Evolutionary conservation across 2,113 vertebrate genomes (phyloP).

Genomic region (Gobio gobio): DNA sequence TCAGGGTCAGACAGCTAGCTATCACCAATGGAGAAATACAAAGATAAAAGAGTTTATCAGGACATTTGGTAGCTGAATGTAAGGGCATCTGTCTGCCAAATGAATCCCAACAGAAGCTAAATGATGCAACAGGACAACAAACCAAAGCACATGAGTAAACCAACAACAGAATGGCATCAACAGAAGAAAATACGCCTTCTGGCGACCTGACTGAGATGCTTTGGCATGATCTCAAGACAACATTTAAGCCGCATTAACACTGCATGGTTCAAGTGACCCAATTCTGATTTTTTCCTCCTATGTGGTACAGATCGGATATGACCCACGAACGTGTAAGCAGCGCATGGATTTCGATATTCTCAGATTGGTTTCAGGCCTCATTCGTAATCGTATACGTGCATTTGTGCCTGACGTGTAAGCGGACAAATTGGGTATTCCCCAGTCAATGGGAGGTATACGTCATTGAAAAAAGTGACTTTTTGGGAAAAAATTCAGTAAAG

Average conservation of each 20-base stretch:
- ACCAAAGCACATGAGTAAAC: constrained; percentile 1
- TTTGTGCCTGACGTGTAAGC: too few species aligned
- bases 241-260: background rate
- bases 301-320: too few species aligned
- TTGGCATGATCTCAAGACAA: background rate
- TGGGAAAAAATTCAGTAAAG: too few species aligned
- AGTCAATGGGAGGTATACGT: too few species aligned
- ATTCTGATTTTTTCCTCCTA: too few species aligned
- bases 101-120: background rate
- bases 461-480: too few species aligned
- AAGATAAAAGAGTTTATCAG: background rate
- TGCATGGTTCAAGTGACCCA: too few species aligned
- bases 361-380: too few species aligned
- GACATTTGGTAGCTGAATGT: background rate
- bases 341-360: too few species aligned
- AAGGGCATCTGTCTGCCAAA: background rate
- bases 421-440: too few species aligned
- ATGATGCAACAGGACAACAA: constrained; percentile 3
- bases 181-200: background rate
- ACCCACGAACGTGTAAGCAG: too few species aligned
- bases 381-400: too few species aligned
- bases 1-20: background rate
- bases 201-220: background rate
- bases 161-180: background rate
- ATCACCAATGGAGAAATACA: background rate